Conservation (phyloP, 2,888 invertebrate genomes). For the Muschampia plurimacula region DNA sequence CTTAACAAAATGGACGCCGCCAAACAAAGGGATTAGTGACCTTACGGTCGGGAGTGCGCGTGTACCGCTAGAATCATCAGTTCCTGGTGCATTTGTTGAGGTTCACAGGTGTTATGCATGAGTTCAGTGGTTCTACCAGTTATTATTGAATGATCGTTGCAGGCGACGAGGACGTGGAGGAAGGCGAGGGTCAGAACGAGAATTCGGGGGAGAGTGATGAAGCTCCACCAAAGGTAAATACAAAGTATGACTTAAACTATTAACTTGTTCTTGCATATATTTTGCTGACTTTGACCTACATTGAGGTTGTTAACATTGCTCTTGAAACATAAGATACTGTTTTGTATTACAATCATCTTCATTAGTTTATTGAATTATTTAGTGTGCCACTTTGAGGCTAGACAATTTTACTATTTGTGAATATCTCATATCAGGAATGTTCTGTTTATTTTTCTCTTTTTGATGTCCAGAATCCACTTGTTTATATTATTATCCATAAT, state of each 20-base stretch:
- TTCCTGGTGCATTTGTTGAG: slow-evolving; percentile 58
- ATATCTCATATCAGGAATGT: not conserved
- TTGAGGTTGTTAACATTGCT: slow-evolving; percentile 30
- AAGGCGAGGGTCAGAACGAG: slow-evolving; percentile 88
- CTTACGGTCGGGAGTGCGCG: slow-evolving; percentile 80
- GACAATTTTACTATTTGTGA: not conserved
- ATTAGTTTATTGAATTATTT: not conserved
- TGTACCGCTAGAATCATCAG: slow-evolving; percentile 60
- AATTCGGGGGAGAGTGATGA: slow-evolving; percentile 92
- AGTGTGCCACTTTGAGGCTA: not conserved
- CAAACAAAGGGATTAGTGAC: slow-evolving; percentile 91
- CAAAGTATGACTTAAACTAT: not conserved
- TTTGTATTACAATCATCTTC: slow-evolving; percentile 7
- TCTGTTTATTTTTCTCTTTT: not conserved
- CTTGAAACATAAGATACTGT: slow-evolving; percentile 19
- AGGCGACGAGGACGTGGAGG: slow-evolving; percentile 90
- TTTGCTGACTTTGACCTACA: slow-evolving; percentile 37
- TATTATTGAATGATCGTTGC: slow-evolving; percentile 68
- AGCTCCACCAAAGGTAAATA: slow-evolving; percentile 84
- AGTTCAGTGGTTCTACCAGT: slow-evolving; percentile 75
- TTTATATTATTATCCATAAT: too few relatives aligned
- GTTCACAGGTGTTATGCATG: slow-evolving; percentile 59
- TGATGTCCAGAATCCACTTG: too few relatives aligned
- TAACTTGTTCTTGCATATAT: not conserved
- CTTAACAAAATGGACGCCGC: slow-evolving; percentile 92